Evolutionary conservation across 2,113 vertebrate genomes (phyloP).

Genomic region (Bubo blakistoni): DNA sequence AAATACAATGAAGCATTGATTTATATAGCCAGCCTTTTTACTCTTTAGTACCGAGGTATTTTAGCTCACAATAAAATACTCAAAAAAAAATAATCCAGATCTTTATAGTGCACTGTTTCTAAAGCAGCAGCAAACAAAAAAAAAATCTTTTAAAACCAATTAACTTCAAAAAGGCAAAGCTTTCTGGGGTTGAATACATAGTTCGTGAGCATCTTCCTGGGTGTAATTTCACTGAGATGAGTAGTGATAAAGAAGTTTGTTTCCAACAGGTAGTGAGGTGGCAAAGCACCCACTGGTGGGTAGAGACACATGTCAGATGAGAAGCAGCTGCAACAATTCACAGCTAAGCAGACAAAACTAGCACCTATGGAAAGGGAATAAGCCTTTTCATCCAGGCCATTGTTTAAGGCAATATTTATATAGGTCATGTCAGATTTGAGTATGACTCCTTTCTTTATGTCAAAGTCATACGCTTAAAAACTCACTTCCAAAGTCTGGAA

Average conservation of each 20-base stretch:
- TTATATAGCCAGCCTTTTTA: neutral
- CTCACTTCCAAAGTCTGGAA: neutral
- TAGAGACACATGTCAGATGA: neutral
- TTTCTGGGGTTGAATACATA: neutral
- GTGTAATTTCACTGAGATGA: neutral
- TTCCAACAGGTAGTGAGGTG: neutral
- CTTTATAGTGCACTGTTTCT: neutral
- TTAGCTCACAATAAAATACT: neutral
- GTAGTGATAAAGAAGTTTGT: neutral
- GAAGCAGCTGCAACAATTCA: neutral
- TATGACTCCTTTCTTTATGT: neutral
- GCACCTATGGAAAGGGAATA: neutral
- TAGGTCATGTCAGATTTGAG: neutral
- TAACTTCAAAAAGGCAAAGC: neutral
- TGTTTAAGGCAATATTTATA: neutral
- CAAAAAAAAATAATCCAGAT: neutral
- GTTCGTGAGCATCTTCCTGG: neutral
- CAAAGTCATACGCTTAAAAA: neutral
- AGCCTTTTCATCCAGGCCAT: neutral
- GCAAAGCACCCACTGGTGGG: neutral
- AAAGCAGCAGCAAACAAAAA: neutral
- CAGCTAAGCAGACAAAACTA: neutral
- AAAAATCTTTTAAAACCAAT: neutral
- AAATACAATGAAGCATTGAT: constrained; percentile 28
- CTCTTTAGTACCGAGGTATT: neutral